phyloP scores from a whole-genome alignment of 2,888 invertebrate genomes.

The Sylvicola fuscatus region DNA sequence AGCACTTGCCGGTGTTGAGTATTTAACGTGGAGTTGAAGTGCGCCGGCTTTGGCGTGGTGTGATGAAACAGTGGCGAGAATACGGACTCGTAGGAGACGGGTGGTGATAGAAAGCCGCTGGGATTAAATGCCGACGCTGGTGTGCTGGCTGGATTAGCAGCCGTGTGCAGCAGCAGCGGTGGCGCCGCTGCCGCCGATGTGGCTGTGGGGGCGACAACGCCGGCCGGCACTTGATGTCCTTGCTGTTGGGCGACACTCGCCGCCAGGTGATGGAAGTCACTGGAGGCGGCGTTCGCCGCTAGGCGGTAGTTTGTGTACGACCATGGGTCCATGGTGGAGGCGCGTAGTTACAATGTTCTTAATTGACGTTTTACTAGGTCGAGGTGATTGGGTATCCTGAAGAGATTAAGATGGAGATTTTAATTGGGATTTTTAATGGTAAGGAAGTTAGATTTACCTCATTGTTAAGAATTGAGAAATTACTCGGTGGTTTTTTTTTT shows the following conservation, averaged over 20 bases:
- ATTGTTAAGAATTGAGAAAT: too few relatives aligned
- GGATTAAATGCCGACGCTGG: slow-evolving; percentile 45
- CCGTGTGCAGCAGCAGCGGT: slow-evolving; percentile 40
- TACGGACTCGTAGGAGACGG: slow-evolving; percentile 62
- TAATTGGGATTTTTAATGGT: too few relatives aligned
- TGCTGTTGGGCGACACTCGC: slow-evolving; percentile 11
- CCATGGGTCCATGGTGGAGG: slow-evolving; percentile 62
- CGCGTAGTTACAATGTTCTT: slow-evolving; percentile 2
- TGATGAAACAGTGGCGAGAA: slow-evolving; percentile 69
- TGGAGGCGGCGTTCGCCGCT: slow-evolving; percentile 44
- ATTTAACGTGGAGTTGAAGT: slow-evolving; percentile 33
- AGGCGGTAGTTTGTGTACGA: slow-evolving; percentile 67
- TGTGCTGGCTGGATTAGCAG: slow-evolving; percentile 34
- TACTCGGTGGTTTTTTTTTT: too few relatives aligned
- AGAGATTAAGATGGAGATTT: too few relatives aligned
- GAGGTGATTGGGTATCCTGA: too few relatives aligned
- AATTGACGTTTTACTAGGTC: too few relatives aligned
- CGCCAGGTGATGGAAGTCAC: slow-evolving; percentile 41
- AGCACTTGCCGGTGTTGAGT: slow-evolving; percentile 46
- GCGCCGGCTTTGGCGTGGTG: slow-evolving; percentile 51
- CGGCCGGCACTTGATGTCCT: slow-evolving; percentile 15
- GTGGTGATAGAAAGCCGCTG: slow-evolving; percentile 51
- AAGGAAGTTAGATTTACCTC: too few relatives aligned
- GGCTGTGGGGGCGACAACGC: slow-evolving; percentile 18
- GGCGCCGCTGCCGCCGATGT: slow-evolving; percentile 41